Base-by-base conservation (phyloP, 1,140 invertebrate genomes). In the Brachionus rubens region DNA sequence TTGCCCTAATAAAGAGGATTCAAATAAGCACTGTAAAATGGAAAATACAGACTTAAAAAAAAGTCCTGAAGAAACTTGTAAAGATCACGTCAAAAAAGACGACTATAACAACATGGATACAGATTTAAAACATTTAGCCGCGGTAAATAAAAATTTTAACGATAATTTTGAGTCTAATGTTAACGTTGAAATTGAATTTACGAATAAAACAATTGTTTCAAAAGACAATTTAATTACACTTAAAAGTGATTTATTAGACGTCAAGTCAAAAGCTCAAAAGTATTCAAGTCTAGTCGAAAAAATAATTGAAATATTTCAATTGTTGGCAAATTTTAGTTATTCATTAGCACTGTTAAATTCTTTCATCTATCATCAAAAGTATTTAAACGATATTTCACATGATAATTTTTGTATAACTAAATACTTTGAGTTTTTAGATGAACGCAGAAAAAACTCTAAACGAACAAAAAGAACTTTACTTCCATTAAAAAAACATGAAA, bases 381-480 rank as follows among this genome's bases (percentile, higher is more conserved):
- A 65, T 43, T 65, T 43, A 65, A 65, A 26, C 30, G 59, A 65
- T 36, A 43, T 65, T 41, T 41, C 36, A 4, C 43, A 43, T 43
- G 59, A 65, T 36, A 65, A 65, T 43, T 65, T 65, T 43, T 43
- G 19, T 21, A 65, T 65, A 46, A 65, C 59, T 24, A 65, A 65
- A 65, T 43, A 65, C 24, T 65, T 65, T 65, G 4, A 12, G 0
- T 36, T 24, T 21, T 16, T 65, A 6, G 59, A 65, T 41, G 2
- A 41, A 14, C 41, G 40, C 9, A 24, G 59, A 21, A 28, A 9
- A 14, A 24, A 41, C 6, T 14, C 5, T 16, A 46, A 46, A 14
- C 41, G 14, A 65, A 41, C 3, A 41, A 16, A 9, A 12, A 2
- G 59, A 9, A 59, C 54, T 16, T 36, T 65, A 10, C n/a, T 65